Conservation (phyloP, 37 sponge, comb jelly and placozoan genomes). For the Ianthella basta region DNA sequence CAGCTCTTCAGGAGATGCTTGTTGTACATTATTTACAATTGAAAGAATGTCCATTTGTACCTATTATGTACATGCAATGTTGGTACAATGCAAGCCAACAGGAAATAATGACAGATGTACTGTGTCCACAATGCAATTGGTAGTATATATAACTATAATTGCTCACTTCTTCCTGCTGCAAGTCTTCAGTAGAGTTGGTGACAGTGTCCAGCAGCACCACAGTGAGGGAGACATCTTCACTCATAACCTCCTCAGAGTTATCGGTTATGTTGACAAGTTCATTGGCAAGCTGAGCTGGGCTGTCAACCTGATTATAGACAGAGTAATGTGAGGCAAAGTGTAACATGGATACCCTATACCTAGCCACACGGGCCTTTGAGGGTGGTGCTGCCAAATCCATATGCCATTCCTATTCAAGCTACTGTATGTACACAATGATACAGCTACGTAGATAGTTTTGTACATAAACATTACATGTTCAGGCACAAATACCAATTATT, state of each 20-base stretch:
- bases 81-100: not conserved
- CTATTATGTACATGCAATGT: too few relatives aligned
- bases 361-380: too few relatives aligned
- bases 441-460: too few relatives aligned
- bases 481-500: too few relatives aligned
- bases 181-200: not conserved
- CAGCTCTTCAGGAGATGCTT: conserved; percentile 20
- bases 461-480: too few relatives aligned
- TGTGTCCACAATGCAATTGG: too few relatives aligned
- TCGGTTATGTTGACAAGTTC: not conserved
- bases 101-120: not conserved
- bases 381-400: too few relatives aligned
- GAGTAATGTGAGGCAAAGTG: too few relatives aligned
- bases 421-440: too few relatives aligned
- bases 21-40: conserved; percentile 46
- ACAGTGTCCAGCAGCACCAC: not conserved
- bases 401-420: too few relatives aligned
- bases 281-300: not conserved
- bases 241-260: not conserved
- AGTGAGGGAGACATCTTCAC: conserved; percentile 9
- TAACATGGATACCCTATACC: too few relatives aligned
- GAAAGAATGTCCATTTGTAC: not conserved
- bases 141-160: not conserved
- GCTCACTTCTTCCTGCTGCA: not conserved
- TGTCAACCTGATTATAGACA: not conserved